Percentiles rank a stretch among this genome's conserved stretches.
Conservation (phyloP, 2,797 vertebrate genomes). For the Ctenopoma kingsleyae region DNA sequence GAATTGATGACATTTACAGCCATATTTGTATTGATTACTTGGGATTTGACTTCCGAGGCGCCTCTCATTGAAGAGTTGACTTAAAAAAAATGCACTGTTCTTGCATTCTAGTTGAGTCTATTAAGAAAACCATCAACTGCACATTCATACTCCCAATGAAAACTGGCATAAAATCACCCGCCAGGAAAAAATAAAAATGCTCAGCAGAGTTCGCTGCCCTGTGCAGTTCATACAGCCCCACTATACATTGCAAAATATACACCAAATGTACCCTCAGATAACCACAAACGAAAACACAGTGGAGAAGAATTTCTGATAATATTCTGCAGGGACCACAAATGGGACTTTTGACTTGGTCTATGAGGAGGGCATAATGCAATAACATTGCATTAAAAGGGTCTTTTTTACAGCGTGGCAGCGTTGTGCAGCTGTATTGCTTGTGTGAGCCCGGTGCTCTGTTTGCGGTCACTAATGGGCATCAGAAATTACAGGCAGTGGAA, state of each 20-base stretch:
- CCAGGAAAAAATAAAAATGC: slow-evolving; percentile 20
- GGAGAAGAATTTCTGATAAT: slow-evolving; percentile 73
- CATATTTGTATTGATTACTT: slow-evolving; percentile 69
- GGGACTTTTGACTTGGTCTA: slow-evolving; percentile 80
- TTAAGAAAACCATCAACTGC: slow-evolving; percentile 62
- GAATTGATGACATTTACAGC: slow-evolving; percentile 81
- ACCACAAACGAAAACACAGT: slow-evolving; percentile 45
- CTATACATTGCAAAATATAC: slow-evolving; percentile 34
- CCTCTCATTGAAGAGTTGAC: slow-evolving; percentile 49
- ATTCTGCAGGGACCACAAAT: slow-evolving; percentile 78
- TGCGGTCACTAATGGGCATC: slow-evolving; percentile 86
- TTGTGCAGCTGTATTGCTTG: slow-evolving; percentile 69
- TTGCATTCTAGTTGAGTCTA: slow-evolving; percentile 56
- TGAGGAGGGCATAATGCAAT: slow-evolving; percentile 82
- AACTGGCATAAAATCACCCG: slow-evolving; percentile 56
- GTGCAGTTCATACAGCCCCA: no score
- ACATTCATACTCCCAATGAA: slow-evolving; percentile 55
- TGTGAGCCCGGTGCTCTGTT: slow-evolving; percentile 82
- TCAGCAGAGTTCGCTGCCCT: slow-evolving; percentile 4
- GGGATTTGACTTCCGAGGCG: slow-evolving; percentile 57
- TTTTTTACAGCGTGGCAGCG: slow-evolving; percentile 72
- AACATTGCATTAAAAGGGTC: slow-evolving; percentile 82
- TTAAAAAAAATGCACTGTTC: slow-evolving; percentile 54
- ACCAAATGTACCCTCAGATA: slow-evolving; percentile 39
- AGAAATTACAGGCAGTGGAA: slow-evolving; percentile 85